Evolutionary conservation across 2,797 vertebrate genomes (phyloP), one percentile per base, ranked within the genome.

Genomic region (Microctenopoma stevenorrisi): DNA sequence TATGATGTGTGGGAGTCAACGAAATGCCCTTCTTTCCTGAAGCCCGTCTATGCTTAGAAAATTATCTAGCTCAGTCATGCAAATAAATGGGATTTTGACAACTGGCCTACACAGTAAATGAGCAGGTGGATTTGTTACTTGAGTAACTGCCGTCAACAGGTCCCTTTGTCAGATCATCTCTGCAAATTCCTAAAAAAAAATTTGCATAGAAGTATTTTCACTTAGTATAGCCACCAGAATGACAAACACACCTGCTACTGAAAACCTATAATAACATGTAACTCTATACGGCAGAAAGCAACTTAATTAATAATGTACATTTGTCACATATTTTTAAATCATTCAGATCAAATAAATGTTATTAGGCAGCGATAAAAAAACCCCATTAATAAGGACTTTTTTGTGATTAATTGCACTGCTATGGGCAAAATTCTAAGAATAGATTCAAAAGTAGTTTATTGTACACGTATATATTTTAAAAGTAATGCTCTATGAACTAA

Each of bases 191-290:
- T 60, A 22, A 18, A 14, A 68, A 43, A 13, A 15, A 18, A 16
- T 85, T 71, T 75, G 80, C 83, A 87, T 86, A 78, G 44, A 88
- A 7, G 55, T 28, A 88, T 87, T 86, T 86, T 79, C 76, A 88
- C 88, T 78, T 49, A 55, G 59, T 68, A 4, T n/a, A 51, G 58
- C 47, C 67, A 47, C 63, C 28, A 16, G 49, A 75, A 68, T 77
- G 72, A 87, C 64, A 80, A 64, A 15, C 51, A 53, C 61, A 69
- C 76, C 79, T 82, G 76, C 43, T 55, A 66, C 47, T 4, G 22
- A 22, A 22, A 33, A 33, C 30, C 30, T 33, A 33, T 30, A 30
- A 22, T 22, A 22, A 22, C 22, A 22, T 22, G 22, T 22, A 30
- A 3, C 28, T 30, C 28, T 30, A 30, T 30, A 30, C 2, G 28